Evolutionary conservation across 2,797 vertebrate species (phyloP).

Genomic region (Oreochromis mossambicus): DNA sequence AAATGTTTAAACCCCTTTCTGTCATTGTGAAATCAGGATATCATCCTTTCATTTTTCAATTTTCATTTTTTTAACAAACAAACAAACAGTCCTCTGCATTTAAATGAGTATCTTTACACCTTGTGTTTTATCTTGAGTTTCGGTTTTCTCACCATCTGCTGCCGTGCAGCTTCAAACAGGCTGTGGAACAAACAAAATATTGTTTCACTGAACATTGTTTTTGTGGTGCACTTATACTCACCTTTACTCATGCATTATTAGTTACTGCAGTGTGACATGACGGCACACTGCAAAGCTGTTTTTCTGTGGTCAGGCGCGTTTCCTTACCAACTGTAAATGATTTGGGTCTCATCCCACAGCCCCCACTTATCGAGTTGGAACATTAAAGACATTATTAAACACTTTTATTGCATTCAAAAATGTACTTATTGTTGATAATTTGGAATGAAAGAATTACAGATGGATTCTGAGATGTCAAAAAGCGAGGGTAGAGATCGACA

Average conservation of each 20-base stretch:
- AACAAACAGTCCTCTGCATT: conserved; percentile 8
- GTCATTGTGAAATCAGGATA: neutral
- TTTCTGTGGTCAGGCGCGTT: neutral
- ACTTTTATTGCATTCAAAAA: neutral
- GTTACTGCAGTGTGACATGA: neutral
- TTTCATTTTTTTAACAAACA: neutral
- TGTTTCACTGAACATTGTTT: neutral
- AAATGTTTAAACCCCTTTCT: neutral
- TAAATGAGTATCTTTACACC: conserved; percentile 27
- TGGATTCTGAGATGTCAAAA: neutral
- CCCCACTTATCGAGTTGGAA: neutral
- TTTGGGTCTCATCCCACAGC: neutral
- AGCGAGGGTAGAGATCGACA: neutral
- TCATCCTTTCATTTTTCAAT: neutral
- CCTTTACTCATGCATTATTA: neutral
- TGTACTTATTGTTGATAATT: neutral
- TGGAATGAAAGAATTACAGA: neutral
- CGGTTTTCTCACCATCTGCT: conserved; percentile 34
- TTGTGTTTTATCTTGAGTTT: conserved; percentile 22
- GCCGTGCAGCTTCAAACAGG: conserved; percentile 13
- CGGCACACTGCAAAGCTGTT: neutral
- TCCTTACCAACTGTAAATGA: neutral
- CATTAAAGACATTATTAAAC: neutral
- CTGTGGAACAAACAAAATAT: neutral
- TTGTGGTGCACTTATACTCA: neutral